Evolutionary conservation across 2,113 vertebrate species (phyloP).

Genomic region (Dasypus novemcinctus): DNA sequence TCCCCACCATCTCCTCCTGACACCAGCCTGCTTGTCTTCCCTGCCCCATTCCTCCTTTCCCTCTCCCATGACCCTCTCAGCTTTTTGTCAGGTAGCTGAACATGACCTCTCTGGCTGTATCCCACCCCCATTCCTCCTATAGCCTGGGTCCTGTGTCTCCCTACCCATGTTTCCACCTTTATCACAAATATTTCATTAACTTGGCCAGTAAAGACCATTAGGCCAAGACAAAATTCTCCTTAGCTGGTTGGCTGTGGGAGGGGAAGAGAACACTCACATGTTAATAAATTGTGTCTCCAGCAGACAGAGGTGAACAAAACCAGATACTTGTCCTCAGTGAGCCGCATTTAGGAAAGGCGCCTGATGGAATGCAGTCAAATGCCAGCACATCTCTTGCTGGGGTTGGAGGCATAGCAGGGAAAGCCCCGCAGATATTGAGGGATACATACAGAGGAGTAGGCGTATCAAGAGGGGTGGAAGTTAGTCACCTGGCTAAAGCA

Average conservation of each 20-base stretch:
- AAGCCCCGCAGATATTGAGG: background rate
- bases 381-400: background rate
- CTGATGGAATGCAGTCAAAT: background rate
- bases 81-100: background rate
- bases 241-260: background rate
- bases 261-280: background rate
- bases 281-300: background rate
- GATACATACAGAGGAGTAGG: too few relatives aligned
- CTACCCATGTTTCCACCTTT: background rate
- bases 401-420: background rate
- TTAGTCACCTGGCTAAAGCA: background rate
- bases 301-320: background rate
- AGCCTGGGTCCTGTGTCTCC: background rate
- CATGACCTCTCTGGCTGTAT: background rate
- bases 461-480: background rate
- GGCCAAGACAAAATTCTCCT: background rate
- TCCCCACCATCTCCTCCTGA: background rate
- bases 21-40: too few relatives aligned
- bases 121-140: background rate
- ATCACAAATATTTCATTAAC: background rate
- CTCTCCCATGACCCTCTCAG: background rate
- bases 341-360: background rate
- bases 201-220: background rate
- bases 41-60: background rate
- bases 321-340: rapidly evolving